Percentiles rank a stretch among this genome's conserved stretches.
Evolutionary conservation across 2,113 vertebrate species (phyloP).

Genomic region (Phylloscopus trochilus): DNA sequence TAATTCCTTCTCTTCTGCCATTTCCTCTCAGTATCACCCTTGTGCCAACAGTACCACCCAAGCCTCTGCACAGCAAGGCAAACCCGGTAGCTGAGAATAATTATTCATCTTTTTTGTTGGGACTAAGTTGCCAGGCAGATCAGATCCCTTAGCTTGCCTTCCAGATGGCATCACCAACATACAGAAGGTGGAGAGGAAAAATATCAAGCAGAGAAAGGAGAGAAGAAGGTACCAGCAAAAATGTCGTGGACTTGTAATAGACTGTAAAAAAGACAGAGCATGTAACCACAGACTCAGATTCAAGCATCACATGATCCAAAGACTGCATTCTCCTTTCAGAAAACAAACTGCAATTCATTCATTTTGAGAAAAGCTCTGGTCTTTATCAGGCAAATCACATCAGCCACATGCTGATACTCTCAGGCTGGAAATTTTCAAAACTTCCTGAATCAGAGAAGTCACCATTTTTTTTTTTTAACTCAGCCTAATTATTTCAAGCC

Average conservation of each 20-base stretch:
- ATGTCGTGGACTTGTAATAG: neutral
- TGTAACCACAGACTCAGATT: neutral
- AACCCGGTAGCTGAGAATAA: neutral
- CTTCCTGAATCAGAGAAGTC: neutral
- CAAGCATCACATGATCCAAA: neutral
- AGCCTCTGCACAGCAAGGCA: neutral
- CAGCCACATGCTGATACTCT: neutral
- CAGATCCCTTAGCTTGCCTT: neutral
- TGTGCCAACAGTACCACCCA: fast-evolving
- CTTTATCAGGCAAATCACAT: neutral
- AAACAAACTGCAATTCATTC: neutral
- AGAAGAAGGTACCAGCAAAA: neutral
- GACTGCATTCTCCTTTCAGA: neutral
- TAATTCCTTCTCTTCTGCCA: neutral
- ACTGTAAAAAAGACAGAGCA: neutral
- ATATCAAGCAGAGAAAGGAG: neutral
- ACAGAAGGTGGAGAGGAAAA: neutral
- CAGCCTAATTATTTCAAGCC: neutral
- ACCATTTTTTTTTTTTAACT: neutral
- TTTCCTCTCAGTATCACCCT: neutral
- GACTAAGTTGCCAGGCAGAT: neutral
- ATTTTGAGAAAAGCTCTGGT: neutral
- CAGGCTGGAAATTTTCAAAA: neutral
- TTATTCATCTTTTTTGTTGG: neutral
- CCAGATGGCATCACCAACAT: neutral